Percentiles rank a stretch among this genome's conserved stretches.
Conservation (phyloP, 2,113 vertebrate species). For the Paradisaea rubra region DNA sequence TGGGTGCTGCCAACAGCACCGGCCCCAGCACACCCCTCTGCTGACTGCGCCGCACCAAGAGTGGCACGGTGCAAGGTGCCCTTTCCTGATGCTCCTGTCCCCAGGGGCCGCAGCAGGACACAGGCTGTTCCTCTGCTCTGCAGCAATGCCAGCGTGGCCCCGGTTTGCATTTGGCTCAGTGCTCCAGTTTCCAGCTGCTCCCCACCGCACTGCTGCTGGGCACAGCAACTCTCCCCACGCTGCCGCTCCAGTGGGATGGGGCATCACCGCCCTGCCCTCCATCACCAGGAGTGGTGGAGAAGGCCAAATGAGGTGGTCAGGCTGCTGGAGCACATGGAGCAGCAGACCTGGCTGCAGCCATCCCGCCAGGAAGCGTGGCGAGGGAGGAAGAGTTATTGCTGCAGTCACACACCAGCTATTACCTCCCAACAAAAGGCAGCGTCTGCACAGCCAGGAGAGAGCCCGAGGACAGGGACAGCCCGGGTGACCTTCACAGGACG, state of each 20-base stretch:
- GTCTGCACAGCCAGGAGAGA: neutral
- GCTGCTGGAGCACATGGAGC: neutral
- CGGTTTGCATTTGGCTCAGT: fast-evolving
- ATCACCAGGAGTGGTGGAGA: neutral
- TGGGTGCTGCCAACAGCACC: neutral
- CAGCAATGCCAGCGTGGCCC: fast-evolving
- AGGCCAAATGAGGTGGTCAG: fast-evolving
- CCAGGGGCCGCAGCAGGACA: neutral
- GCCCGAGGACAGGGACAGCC: conserved; percentile 6
- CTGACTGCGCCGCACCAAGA: fast-evolving
- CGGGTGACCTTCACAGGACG: conserved; percentile 12
- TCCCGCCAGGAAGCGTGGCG: fast-evolving
- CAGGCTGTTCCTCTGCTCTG: neutral
- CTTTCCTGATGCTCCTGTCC: neutral
- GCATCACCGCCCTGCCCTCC: neutral
- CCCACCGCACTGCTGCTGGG: neutral
- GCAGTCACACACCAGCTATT: conserved; percentile 7
- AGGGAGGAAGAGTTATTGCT: conserved; percentile 20
- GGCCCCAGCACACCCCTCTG: neutral
- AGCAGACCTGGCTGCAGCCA: neutral
- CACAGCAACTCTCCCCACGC: neutral
- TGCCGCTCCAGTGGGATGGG: fast-evolving
- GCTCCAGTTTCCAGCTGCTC: neutral
- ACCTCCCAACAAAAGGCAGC: conserved; percentile 37
- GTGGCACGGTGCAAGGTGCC: fast-evolving